Evolutionary conservation across 2,888 invertebrate species (phyloP), one percentile per base, ranked within the genome.

Genomic region (Coleophora deauratella): DNA sequence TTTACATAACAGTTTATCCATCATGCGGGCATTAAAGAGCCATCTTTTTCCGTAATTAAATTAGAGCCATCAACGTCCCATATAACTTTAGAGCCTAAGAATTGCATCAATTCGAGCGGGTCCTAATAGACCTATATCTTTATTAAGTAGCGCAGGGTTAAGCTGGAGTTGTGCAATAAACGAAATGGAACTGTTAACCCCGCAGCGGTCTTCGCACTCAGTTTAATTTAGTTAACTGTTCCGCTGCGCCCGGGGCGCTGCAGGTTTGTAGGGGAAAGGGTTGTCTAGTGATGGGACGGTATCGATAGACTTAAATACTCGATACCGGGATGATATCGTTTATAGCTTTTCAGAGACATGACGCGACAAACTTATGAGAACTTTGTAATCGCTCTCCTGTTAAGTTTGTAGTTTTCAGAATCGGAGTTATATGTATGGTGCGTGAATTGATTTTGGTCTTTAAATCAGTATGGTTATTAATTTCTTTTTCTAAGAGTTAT

Each of bases 211-310:
- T 81, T 84, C 82, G 76, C 85, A 85, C 80, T 82, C 80, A 75
- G 71, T 84, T 84, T 84, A 84, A 84, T 84, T 85, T 85, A 81
- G 84, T 84, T 85, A 84, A 84, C 81, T 73, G 81, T 81, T 74
- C 66, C 71, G 76, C 62, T 73, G 77, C 74, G 75, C 79, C 73
- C 70, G 64, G 71, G 57, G 78, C 74, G 48, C 55, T 74, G 79
- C 79, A 74, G 62, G 59, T 52, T 45, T 8, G 50, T 54, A 53
- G 55, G 66, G 65, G 75, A 69, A 82, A 82, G 84, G 85, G 84
- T 82, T 82, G 59, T 55, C 41, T 66, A 66, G 75, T 62, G 79
- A 68, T 60, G 73, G 37, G 41, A 27, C 11, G 12, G 39, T 52
- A 47, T 61, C 62, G 60, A 51, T 49, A 37, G 38, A 38, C 7